Evolutionary conservation across 1,140 invertebrate species (phyloP), one percentile per base, ranked within the genome.

Genomic region (Proales similis): DNA sequence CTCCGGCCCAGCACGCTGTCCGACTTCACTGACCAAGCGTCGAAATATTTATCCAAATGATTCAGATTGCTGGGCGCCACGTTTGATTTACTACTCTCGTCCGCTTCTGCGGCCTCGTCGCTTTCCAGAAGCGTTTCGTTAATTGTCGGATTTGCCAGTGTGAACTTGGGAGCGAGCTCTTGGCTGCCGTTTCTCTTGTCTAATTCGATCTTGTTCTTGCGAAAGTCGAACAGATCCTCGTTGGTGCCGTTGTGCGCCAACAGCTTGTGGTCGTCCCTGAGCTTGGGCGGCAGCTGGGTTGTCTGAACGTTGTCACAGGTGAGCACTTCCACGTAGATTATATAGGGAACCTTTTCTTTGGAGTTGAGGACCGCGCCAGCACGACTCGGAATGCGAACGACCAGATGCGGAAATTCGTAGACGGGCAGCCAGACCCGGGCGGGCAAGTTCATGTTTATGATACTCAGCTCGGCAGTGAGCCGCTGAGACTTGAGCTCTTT

Each of bases 291-390:
- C 46, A 93, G 79, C 12, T 85, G 82, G 12, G 84, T 84, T 11
- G 82, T 84, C 65, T 86, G 66, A 39, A 90, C 81, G 70, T 94
- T 87, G 22, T 88, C 84, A 29, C 93, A 89, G 76, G 92, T 87
- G 12, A 97, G 60, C 3, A 93, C 88, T 79, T 98, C 94, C 27
- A 95, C 86, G 75, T 96, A 98, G 68, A 98, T 86, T 70, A 97
- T 87, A 73, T 93, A 98, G 0, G 94, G 94, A 39, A 93, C 90
- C 81, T 96, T 97, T 75, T 97, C 93, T 80, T 98, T 98, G 47
- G 91, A 96, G 75, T 99, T 98, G 48, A 99, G 83, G 42, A 98
- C 91, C 48, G 91, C 91, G 43, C 92, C 89, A 65, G 87, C 86
- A 67, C 90, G 88, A 63, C 91, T 90, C 27, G 92, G 90, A 72